Conservation (phyloP, 2,888 invertebrate genomes). For the Idaea dimidiata region DNA sequence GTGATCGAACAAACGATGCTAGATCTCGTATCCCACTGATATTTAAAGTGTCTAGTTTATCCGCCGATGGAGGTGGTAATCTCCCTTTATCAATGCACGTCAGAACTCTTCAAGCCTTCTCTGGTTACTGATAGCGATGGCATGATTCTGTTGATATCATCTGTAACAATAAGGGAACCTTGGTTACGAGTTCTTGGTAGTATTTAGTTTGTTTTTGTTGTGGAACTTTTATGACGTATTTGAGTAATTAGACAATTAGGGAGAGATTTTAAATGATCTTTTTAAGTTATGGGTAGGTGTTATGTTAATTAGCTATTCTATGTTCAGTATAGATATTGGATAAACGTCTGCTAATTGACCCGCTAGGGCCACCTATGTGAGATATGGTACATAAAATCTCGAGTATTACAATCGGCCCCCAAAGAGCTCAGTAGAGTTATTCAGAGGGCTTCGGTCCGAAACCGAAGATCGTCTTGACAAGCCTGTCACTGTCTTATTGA, state of each 20-base stretch:
- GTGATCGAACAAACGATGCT: slow-evolving; percentile 38
- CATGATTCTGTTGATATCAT: slow-evolving; percentile 64
- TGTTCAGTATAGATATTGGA: too few species aligned
- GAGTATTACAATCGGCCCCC: too few species aligned
- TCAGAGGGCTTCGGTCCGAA: too few species aligned
- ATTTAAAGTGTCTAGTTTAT: slow-evolving; percentile 24
- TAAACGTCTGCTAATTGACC: too few species aligned
- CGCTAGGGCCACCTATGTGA: too few species aligned
- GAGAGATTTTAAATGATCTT: not conserved
- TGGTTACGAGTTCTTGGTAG: slow-evolving; percentile 32
- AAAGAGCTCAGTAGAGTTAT: too few species aligned
- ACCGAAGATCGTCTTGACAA: too few species aligned
- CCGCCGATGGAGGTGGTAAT: slow-evolving; percentile 3
- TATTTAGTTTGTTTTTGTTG: slow-evolving; percentile 19
- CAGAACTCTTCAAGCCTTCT: slow-evolving; percentile 45
- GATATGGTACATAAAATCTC: too few species aligned
- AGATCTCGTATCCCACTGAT: slow-evolving; percentile 38
- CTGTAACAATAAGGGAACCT: slow-evolving; percentile 59
- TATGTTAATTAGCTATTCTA: not conserved
- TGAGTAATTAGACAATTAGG: not conserved
- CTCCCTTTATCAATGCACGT: slow-evolving; percentile 17
- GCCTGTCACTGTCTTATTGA: too few species aligned
- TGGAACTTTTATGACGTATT: slow-evolving; percentile 16
- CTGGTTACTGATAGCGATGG: slow-evolving; percentile 58
- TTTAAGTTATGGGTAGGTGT: not conserved